A percentile compares a stretch with the other conserved stretches of the same genome.
Conservation (phyloP, 2,113 vertebrate genomes). For the Psittacus erithacus region DNA sequence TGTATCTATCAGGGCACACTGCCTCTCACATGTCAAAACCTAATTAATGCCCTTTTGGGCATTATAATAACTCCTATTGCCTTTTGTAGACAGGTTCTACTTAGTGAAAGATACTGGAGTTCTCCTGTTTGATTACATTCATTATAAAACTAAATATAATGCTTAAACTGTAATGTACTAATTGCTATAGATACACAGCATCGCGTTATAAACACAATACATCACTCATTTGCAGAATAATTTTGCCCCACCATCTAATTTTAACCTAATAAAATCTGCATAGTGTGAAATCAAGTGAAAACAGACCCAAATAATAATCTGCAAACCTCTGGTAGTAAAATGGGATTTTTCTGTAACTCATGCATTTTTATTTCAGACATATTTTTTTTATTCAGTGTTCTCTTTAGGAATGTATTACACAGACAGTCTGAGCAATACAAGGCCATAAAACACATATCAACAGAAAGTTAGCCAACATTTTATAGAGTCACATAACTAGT, state of each 20-base stretch:
- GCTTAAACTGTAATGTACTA: background rate
- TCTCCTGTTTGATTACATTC: background rate
- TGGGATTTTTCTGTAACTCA: background rate
- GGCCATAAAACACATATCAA: background rate
- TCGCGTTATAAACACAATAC: background rate
- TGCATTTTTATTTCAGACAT: background rate
- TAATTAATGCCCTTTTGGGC: background rate
- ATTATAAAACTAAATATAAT: background rate
- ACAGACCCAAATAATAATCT: background rate
- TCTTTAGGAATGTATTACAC: background rate
- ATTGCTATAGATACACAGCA: background rate
- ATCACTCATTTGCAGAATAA: background rate
- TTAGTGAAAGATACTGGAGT: background rate
- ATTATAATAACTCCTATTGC: background rate
- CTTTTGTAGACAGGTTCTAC: background rate
- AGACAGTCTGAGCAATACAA: background rate
- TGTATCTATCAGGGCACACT: fast-evolving
- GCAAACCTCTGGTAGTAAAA: background rate
- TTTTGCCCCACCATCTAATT: background rate
- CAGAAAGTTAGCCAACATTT: background rate
- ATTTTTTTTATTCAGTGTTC: background rate
- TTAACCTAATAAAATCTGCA: background rate
- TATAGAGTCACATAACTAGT: background rate
- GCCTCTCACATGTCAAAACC: fast-evolving
- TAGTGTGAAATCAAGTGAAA: conserved; percentile 21